Evolutionary conservation across 2,888 invertebrate genomes (phyloP), one percentile per base, ranked within the genome.

Genomic region (Malthinus seriepunctatus): DNA sequence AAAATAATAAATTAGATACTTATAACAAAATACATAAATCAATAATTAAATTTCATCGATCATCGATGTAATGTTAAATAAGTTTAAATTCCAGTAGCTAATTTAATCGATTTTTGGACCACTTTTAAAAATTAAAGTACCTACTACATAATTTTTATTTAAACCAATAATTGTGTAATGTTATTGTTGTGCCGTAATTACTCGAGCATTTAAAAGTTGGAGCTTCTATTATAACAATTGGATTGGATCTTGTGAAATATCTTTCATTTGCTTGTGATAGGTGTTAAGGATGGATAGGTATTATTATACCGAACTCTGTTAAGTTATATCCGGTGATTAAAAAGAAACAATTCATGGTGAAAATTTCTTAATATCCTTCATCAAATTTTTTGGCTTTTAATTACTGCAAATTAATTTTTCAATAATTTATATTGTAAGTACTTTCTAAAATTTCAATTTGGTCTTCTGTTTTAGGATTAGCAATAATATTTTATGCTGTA

Each of bases 401-500:
- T 9, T 11, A 32, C 32, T 12, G 9, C 1, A 23, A 31, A 10
- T 32, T 46, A 12, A 46, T 51, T 32, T 12, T 8, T 34, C 14
- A 10, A 23, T 48, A 35, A 33, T 42, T 15, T 49, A 23, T 23
- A 23, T 23, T 5, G 23, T 23, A 23, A 3, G 23, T 15, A 33
- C 42, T 32, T 48, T 49, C 15, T 48, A 15, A 38, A 35, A n/a
- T 35, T 52, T 31, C 3, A 10, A 15, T 37, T 33, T 51, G 49
- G n/a, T 54, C 53, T 59, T 65, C 65, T 48, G 49, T 72, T 74
- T 32, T 66, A 76, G 76, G 75, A 50, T 63, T 74, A 49, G 72
- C 74, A 37, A 69, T 75, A 49, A 60, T 75, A 15, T 74, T 75
- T 50, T 75, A 73, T 59, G 71, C 73, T 15, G 70, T 70, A 8